Evolutionary conservation across 2,113 vertebrate genomes (phyloP).

Genomic region (Toxostoma redivivum): DNA sequence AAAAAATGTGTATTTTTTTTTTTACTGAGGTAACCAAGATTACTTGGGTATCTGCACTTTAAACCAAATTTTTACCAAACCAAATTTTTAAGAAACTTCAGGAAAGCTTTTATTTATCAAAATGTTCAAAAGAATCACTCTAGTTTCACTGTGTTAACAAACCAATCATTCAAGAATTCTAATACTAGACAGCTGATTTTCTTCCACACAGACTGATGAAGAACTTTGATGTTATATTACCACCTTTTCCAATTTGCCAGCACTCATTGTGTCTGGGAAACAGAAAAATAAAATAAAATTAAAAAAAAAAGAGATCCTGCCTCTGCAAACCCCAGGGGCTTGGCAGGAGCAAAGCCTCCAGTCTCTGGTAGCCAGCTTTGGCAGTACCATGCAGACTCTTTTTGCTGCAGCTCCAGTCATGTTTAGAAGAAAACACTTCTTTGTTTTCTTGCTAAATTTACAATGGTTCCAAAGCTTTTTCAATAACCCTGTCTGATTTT

Average conservation of each 20-base stretch:
- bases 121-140: not conserved
- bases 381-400: not conserved
- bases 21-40: fast-evolving
- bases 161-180: not conserved
- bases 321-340: not conserved
- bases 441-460: not conserved
- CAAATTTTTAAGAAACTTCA: not conserved
- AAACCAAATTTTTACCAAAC: not conserved
- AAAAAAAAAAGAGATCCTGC: not conserved
- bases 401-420: fast-evolving
- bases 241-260: not conserved
- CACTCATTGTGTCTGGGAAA: not conserved
- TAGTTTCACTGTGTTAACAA: not conserved
- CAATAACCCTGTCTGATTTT: not conserved
- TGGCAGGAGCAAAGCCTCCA: not conserved
- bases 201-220: not conserved
- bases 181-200: not conserved
- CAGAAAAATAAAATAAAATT: not conserved
- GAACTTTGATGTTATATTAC: not conserved
- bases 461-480: not conserved
- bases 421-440: not conserved
- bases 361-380: not conserved
- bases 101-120: not conserved
- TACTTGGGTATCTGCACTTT: not conserved
- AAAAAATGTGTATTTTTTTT: not conserved